Conservation (phyloP, 1,140 invertebrate species). For the Heliconius himera region DNA sequence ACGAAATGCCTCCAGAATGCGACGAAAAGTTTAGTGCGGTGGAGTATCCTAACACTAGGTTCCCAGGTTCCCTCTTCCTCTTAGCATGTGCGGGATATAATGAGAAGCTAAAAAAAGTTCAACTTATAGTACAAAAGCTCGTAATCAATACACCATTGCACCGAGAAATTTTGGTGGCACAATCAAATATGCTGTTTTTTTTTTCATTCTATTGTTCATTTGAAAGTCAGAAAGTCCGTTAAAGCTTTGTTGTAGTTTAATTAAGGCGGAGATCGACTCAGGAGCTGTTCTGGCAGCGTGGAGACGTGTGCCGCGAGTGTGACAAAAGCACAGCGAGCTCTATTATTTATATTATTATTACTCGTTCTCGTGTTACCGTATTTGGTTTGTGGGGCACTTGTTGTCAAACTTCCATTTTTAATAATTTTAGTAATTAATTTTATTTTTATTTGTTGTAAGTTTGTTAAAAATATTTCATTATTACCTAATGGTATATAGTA, state of each 20-base stretch:
- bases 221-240: constrained; percentile 51
- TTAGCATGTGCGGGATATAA: not conserved
- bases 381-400: not conserved
- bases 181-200: constrained; percentile 35
- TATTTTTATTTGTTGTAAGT: too few relatives aligned
- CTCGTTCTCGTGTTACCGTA: not conserved
- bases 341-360: constrained; percentile 53
- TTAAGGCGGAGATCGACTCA: constrained; percentile 26
- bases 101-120: not conserved
- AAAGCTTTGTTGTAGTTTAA: constrained; percentile 31
- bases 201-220: constrained; percentile 48
- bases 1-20: not conserved
- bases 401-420: not conserved
- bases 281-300: not conserved
- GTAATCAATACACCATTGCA: constrained; percentile 11
- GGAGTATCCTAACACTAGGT: too few relatives aligned
- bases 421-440: not conserved
- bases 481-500: too few relatives aligned
- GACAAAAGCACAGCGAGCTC: constrained; percentile 71
- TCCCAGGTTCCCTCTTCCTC: not conserved
- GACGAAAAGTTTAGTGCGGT: not conserved
- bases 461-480: too few relatives aligned
- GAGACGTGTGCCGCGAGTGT: constrained; percentile 49
- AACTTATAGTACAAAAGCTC: not conserved
- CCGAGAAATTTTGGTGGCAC: not conserved